These are phyloP conservation scores for Cartodere bifasciata DNA, from an alignment of 2,888 invertebrate species.

Conservation along the genomic window DNA sequence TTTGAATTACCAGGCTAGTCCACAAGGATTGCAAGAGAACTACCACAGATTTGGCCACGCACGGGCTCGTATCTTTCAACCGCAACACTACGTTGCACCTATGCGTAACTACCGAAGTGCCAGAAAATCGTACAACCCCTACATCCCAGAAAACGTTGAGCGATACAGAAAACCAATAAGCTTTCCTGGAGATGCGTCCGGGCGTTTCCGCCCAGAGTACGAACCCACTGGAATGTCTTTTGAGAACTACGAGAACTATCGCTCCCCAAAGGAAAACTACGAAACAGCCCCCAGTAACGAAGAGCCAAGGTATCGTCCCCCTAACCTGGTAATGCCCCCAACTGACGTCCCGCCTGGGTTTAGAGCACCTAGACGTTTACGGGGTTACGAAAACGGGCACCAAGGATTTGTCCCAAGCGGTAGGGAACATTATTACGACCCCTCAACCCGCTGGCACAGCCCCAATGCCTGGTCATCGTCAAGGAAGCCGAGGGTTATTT, in stretches of 20 bases:
- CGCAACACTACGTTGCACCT: not conserved
- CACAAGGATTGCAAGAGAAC: not conserved
- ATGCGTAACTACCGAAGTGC: not conserved
- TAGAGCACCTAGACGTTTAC: constrained; percentile 19
- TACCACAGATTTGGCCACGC: not conserved
- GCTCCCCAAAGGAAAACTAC: constrained; percentile 9
- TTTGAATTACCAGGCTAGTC: constrained; percentile 20
- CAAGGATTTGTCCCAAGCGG: constrained; percentile 17
- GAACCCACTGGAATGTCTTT: constrained; percentile 18
- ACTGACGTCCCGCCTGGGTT: constrained; percentile 17
- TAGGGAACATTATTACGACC: constrained; percentile 25
- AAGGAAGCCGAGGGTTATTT: constrained; percentile 33
- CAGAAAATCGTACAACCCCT: constrained; percentile 20
- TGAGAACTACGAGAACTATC: constrained; percentile 18
- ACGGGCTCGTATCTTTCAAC: not conserved
- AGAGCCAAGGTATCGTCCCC: constrained; percentile 15
- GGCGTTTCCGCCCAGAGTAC: constrained; percentile 23
- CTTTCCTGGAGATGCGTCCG: constrained; percentile 20
- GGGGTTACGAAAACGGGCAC: constrained; percentile 16
- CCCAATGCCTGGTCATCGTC: constrained; percentile 21
- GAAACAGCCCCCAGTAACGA: constrained; percentile 7
- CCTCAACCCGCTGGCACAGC: constrained; percentile 21
- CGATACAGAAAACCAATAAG: constrained; percentile 15
- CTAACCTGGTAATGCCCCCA: constrained; percentile 16
- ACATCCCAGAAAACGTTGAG: not conserved